Evolutionary conservation across 2,888 invertebrate species (phyloP).

Genomic region (Dioctria rufipes): DNA sequence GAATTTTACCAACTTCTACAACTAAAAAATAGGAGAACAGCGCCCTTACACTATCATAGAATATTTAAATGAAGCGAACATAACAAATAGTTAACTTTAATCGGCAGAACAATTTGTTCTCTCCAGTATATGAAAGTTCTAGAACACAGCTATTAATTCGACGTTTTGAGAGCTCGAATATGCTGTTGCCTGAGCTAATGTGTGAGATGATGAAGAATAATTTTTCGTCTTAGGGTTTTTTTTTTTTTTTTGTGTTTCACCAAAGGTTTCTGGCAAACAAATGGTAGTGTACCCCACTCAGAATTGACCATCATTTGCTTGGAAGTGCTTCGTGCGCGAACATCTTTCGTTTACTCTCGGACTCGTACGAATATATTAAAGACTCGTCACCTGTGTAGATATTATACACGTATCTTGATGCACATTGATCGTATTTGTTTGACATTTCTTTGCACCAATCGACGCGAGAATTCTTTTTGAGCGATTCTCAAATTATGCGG

Average conservation of each 20-base stretch:
- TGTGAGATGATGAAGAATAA: not conserved
- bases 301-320: slow-evolving; percentile 60
- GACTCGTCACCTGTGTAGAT: slow-evolving; percentile 42
- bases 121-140: too few relatives aligned
- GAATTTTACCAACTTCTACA: too few relatives aligned
- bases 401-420: slow-evolving; percentile 14
- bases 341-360: slow-evolving; percentile 52
- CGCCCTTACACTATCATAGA: too few relatives aligned
- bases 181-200: too few relatives aligned
- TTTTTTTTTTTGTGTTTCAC: not conserved
- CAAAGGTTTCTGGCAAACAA: slow-evolving; percentile 52
- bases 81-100: too few relatives aligned
- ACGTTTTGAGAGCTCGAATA: not conserved
- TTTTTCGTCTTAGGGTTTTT: not conserved
- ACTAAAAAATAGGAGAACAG: too few relatives aligned
- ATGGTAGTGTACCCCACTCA: slow-evolving; percentile 52
- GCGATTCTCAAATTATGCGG: not conserved
- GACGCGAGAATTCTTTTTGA: not conserved
- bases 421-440: slow-evolving; percentile 14
- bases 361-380: slow-evolving; percentile 55
- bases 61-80: too few relatives aligned
- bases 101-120: too few relatives aligned
- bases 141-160: not conserved
- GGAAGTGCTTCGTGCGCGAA: slow-evolving; percentile 55
- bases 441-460: slow-evolving; percentile 16